phyloP scores from a whole-genome alignment of 2,797 vertebrate species.

The Tragopan temminckii region DNA sequence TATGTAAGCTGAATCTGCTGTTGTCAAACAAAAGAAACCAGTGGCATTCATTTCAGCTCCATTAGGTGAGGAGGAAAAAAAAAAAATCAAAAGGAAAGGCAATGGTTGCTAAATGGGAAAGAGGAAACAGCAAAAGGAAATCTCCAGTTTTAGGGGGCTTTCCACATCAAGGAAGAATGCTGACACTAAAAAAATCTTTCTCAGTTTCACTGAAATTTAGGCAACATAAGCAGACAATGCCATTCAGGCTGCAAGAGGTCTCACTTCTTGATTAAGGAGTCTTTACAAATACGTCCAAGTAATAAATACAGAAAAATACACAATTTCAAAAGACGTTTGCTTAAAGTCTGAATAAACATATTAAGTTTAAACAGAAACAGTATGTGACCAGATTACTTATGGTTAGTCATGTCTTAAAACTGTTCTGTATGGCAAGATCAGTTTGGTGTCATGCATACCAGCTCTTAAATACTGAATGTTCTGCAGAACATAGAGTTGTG shows the following conservation, averaged over 20 bases:
- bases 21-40: conserved; percentile 41
- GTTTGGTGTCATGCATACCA: neutral
- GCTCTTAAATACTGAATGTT: neutral
- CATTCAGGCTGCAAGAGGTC: neutral
- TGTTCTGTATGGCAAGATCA: neutral
- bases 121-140: neutral
- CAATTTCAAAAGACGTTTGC: neutral
- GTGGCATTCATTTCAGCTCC: conserved; percentile 10
- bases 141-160: neutral
- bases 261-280: neutral
- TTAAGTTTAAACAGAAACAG: neutral
- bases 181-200: neutral
- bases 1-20: conserved; percentile 63
- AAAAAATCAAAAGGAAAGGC: conserved; percentile 7
- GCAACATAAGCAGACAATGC: neutral
- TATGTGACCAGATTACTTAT: neutral
- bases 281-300: neutral
- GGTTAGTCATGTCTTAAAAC: neutral
- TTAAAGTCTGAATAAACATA: neutral
- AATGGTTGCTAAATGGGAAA: neutral
- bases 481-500: neutral
- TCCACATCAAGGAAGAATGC: neutral
- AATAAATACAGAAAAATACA: neutral
- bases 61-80: neutral
- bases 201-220: neutral